phyloP scores from a whole-genome alignment of 2,888 invertebrate species.

The Diaprepes abbreviatus region DNA sequence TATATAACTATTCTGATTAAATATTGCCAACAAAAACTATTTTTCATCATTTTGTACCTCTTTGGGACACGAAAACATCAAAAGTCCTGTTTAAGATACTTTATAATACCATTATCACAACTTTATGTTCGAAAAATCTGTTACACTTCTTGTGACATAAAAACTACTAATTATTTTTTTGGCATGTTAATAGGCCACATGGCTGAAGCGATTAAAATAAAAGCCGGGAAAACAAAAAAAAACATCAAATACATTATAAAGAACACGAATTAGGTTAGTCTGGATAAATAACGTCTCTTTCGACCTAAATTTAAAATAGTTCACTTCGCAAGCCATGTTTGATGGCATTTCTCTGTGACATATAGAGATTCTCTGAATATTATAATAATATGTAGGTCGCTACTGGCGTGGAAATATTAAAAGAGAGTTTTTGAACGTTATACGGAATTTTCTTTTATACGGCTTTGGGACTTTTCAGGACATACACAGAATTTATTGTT shows the following conservation, averaged over 20 bases:
- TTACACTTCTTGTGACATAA: background rate
- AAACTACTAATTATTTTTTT: background rate
- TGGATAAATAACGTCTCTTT: slow-evolving; percentile 29
- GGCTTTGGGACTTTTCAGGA: too few species aligned
- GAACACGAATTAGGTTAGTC: slow-evolving; percentile 28
- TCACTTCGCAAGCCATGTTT: slow-evolving; percentile 24
- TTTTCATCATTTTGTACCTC: too few species aligned
- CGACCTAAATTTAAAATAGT: slow-evolving; percentile 44
- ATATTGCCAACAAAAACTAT: too few species aligned
- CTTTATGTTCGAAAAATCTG: too few species aligned
- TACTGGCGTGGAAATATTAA: slow-evolving; percentile 14
- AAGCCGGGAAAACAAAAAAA: background rate
- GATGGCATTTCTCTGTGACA: slow-evolving; percentile 40
- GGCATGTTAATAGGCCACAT: too few species aligned
- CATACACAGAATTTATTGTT: too few species aligned
- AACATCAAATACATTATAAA: background rate
- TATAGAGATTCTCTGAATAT: slow-evolving; percentile 39
- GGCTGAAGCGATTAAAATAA: background rate
- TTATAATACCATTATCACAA: too few species aligned
- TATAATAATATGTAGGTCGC: slow-evolving; percentile 29
- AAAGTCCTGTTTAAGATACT: too few species aligned
- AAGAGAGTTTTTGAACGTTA: background rate
- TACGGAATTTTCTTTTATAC: background rate
- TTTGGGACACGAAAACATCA: too few species aligned
- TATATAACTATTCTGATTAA: too few species aligned